Evolutionary conservation across 2,113 vertebrate genomes (phyloP).

Genomic region (Pholis gunnellus): DNA sequence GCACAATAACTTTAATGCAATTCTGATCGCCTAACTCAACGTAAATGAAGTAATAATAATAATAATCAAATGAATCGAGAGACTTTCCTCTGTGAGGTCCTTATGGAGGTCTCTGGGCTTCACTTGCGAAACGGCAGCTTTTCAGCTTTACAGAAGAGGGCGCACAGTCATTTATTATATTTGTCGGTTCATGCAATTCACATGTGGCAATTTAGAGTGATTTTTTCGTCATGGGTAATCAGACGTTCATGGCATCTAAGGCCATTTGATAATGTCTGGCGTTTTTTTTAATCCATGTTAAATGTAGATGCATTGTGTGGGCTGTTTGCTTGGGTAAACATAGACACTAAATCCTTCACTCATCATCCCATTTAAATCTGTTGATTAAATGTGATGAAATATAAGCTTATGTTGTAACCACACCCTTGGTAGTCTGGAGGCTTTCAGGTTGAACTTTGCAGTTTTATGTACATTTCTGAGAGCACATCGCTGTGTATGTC

Average conservation of each 20-base stretch:
- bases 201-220: conserved; percentile 13
- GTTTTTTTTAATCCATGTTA: conserved; percentile 37
- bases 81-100: not conserved
- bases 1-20: not conserved
- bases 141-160: conserved; percentile 67
- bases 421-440: not conserved
- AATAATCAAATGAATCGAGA: not conserved
- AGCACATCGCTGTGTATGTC: not conserved
- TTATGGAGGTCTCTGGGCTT: not conserved
- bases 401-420: not conserved
- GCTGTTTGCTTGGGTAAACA: conserved; percentile 26
- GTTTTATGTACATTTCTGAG: not conserved
- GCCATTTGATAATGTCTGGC: conserved; percentile 16
- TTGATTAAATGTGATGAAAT: conserved; percentile 1
- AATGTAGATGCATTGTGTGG: conserved; percentile 25
- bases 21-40: not conserved
- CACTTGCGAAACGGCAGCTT: not conserved
- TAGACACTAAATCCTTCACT: conserved; percentile 49
- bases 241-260: conserved; percentile 7
- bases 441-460: not conserved
- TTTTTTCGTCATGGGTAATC: conserved; percentile 26
- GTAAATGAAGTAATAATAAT: not conserved
- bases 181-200: not conserved
- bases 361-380: conserved; percentile 34
- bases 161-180: conserved; percentile 43